Percentiles rank a stretch among this genome's conserved stretches.
Evolutionary conservation across 2,797 vertebrate species (phyloP).

Genomic region (Micrastur ruficollis): DNA sequence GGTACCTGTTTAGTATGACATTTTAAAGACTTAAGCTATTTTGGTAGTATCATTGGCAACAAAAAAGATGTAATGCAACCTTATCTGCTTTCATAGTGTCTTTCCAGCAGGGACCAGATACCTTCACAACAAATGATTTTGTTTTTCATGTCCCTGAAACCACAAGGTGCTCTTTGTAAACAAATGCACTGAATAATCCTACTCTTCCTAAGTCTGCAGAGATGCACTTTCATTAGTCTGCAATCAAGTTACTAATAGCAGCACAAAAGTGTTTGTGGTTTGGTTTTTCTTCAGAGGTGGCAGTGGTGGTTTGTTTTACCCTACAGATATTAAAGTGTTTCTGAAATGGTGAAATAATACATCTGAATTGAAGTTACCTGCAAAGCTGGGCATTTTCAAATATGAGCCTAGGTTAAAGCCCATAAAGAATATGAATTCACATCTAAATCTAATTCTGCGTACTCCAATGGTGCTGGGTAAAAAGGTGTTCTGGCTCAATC

Average conservation of each 20-base stretch:
- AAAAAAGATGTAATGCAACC: not conserved
- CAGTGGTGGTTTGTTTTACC: not conserved
- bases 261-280: not conserved
- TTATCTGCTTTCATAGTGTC: not conserved
- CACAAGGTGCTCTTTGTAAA: not conserved
- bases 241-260: not conserved
- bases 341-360: not conserved
- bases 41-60: not conserved
- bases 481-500: not conserved
- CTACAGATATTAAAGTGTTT: not conserved
- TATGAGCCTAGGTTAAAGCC: not conserved
- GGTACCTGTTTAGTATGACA: not conserved
- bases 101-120: not conserved
- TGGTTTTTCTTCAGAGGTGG: not conserved
- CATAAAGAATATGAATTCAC: not conserved
- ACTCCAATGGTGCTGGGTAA: accelerated
- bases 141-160: not conserved
- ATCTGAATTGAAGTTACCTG: not conserved
- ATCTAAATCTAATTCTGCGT: not conserved
- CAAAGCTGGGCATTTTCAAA: not conserved
- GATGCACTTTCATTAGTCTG: not conserved
- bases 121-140: not conserved
- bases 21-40: not conserved
- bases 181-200: not conserved
- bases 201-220: not conserved